A percentile compares a stretch with the other conserved stretches of the same genome.
Evolutionary conservation across 2,113 vertebrate genomes (phyloP).

Genomic region (Tragelaphus strepsiceros): DNA sequence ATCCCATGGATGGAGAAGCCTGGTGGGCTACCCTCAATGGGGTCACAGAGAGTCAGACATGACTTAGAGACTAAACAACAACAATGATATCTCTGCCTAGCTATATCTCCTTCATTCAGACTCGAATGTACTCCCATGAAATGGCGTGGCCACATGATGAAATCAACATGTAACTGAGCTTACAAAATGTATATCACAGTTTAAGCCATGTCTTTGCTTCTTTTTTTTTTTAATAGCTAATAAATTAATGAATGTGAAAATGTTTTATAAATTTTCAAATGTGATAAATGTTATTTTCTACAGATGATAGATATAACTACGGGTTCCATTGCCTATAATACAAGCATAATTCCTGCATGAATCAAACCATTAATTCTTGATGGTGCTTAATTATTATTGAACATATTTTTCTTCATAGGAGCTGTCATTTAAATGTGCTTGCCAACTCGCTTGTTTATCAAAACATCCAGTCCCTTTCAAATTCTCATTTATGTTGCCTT

Average conservation of each 20-base stretch:
- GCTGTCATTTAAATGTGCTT: slow-evolving; percentile 54
- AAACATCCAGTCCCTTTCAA: slow-evolving; percentile 57
- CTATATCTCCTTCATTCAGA: background rate
- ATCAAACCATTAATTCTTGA: slow-evolving; percentile 63
- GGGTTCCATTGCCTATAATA: slow-evolving; percentile 6
- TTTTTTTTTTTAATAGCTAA: background rate
- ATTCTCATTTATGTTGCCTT: slow-evolving; percentile 48
- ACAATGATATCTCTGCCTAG: background rate
- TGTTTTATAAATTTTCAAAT: slow-evolving; percentile 6
- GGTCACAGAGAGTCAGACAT: background rate
- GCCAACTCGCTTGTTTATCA: slow-evolving; percentile 65
- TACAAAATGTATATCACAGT: background rate
- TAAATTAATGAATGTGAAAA: background rate
- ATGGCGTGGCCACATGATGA: background rate
- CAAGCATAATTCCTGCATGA: slow-evolving; percentile 36
- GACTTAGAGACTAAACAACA: background rate
- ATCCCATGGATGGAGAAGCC: background rate
- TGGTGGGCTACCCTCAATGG: background rate
- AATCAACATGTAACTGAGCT: background rate
- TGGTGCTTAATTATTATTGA: slow-evolving; percentile 66
- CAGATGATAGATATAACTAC: background rate
- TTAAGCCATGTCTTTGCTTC: background rate
- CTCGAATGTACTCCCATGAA: background rate
- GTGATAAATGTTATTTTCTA: slow-evolving; percentile 49
- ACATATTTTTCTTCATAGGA: slow-evolving; percentile 64